Base-by-base conservation (phyloP, 2,888 invertebrate genomes). In the Drosophila fungiperda region DNA sequence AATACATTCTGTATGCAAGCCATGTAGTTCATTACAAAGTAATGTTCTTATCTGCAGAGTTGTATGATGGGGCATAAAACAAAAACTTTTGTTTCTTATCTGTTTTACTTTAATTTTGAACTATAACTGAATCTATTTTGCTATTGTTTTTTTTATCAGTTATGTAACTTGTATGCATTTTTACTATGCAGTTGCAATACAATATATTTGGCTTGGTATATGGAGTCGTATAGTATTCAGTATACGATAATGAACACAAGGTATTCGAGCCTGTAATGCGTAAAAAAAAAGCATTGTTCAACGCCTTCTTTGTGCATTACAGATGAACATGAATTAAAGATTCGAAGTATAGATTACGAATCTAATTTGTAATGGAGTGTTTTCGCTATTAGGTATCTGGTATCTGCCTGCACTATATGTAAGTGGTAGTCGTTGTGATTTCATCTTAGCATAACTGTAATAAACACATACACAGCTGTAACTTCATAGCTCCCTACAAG, bases 401-500 rank as follows among this genome's bases (percentile, higher is more conserved):
- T 17, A 40, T 49, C 49, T 6, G 49, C 17, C 17, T 29, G 26
- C 26, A 49, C 49, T 15, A 17, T 26, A 57, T 53, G 20, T 45
- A n/a, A 38, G 42, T 57, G 57, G 45, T 15, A 33, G 29, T 26
- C 17, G 45, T 68, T 32, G 68, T 76, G 78, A 76, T 48, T 62
- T 78, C 76, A 76, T 76, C 78, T 64, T 15, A 73, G 45, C 64
- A 54, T 62, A 67, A 52, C 57, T 64, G 17, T 40, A 55, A 77
- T 53, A 48, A 15, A 23, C 20, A 12, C 12, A 45, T 20, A 48
- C 42, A 59, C 32, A 35, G 40, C 33, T 63, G 53, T 55, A 50
- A 36, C 32, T 49, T 40, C 40, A 54, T n/a, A 71, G 48, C 73
- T 77, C 76, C 76, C 77, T 73, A 78, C 78, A 76, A 78, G 76